Evolutionary conservation across 2,888 invertebrate species (phyloP), one percentile per base, ranked within the genome.

Genomic region (Polyploca ridens): DNA sequence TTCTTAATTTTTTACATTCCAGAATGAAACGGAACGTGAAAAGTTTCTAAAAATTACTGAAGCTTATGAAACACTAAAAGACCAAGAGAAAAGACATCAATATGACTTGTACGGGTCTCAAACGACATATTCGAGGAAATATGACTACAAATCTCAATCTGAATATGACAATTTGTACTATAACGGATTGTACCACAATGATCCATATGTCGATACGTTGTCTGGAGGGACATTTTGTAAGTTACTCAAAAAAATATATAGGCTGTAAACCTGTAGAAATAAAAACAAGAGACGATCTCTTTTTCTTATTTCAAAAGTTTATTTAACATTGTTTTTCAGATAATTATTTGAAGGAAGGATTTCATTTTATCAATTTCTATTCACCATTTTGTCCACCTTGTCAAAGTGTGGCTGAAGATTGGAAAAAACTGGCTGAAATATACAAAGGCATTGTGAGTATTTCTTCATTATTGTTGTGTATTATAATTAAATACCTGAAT

Each of bases 331-430:
- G 35, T 41, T 63, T 81, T 82, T 65, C 89, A 94, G 94, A 89
- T 69, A 85, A 79, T 70, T 93, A 89, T 76, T 94, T 97, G 62
- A 94, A 95, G 44, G 95, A 95, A 63, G 97, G 96, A 69, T 95
- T 96, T 41, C 97, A 98, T 96, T 97, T 98, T 84, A 95, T 98
- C 67, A 98, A 98, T 89, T 98, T 97, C 86, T 98, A 98, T 89
- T 98, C 98, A 0, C 97, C 98, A 3, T 96, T 96, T 83, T 98
- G 98, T 82, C 96, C 96, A 27, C 98, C 98, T 74, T 98, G 98
- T 82, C 98, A 98, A 84, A 95, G 95, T 70, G 90, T 98, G 74
- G 97, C 97, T 3, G 97, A 98, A 10, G 95, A 95, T 87, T 98
- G 98, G 98, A 95, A 97, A 66, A 96, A 96, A 81, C 85, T 98